A percentile compares a stretch with the other conserved stretches of the same genome.
Evolutionary conservation across 2,888 invertebrate species (phyloP).

Genomic region (Zhuqinia jingwanae): DNA sequence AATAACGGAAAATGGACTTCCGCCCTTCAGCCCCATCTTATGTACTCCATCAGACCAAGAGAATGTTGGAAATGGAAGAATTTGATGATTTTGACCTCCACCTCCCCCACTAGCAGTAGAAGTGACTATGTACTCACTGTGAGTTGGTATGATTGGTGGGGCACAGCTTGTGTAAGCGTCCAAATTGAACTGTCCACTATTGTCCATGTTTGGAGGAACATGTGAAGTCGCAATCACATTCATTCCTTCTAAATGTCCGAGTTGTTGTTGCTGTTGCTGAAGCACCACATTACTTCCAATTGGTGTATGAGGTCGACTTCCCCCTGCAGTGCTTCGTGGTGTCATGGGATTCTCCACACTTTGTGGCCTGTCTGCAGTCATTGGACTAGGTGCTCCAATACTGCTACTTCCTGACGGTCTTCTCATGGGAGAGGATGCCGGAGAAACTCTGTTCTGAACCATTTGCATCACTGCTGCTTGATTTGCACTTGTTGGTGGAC

Average conservation of each 20-base stretch:
- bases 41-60: slow-evolving; percentile 75
- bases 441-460: slow-evolving; percentile 77
- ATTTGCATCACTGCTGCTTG: slow-evolving; percentile 75
- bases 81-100: slow-evolving; percentile 73
- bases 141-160: slow-evolving; percentile 49
- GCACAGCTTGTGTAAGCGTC: slow-evolving; percentile 53
- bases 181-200: slow-evolving; percentile 65
- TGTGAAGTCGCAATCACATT: slow-evolving; percentile 23
- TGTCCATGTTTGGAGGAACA: slow-evolving; percentile 60
- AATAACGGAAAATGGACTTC: slow-evolving; percentile 78
- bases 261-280: slow-evolving; percentile 80
- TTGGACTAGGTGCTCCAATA: slow-evolving; percentile 82
- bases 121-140: slow-evolving; percentile 55
- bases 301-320: slow-evolving; percentile 78
- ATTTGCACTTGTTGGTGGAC: slow-evolving; percentile 75
- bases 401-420: slow-evolving; percentile 82
- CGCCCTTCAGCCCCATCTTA: slow-evolving; percentile 77
- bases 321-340: slow-evolving; percentile 81
- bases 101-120: slow-evolving; percentile 67
- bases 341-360: slow-evolving; percentile 84
- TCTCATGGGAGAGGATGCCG: slow-evolving; percentile 79
- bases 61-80: slow-evolving; percentile 77
- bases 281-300: slow-evolving; percentile 70
- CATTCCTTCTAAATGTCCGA: slow-evolving; percentile 78
- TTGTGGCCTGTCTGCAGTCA: slow-evolving; percentile 84